Base-by-base conservation (phyloP, 2,888 invertebrate species). In the Pseudeuparius sepicola region DNA sequence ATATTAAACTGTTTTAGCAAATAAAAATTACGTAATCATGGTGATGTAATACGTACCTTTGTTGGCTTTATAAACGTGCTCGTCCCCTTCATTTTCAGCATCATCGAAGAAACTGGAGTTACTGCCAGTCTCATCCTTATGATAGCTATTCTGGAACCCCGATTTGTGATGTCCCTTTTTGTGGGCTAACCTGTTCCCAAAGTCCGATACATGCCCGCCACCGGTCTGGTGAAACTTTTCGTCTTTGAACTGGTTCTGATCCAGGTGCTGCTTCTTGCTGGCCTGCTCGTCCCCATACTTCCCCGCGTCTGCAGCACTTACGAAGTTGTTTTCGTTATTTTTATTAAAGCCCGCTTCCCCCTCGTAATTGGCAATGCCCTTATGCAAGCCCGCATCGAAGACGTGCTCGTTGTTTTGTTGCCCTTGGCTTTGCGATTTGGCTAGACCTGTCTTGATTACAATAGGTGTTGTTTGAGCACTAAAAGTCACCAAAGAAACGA, bases 71-170 rank as follows among this genome's bases (percentile, higher is more conserved):
- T 55, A 53, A 14, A 55, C 50, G 23, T 48, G 54, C 37, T 61
- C 55, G 24, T 56, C 63, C 9, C 63, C 66, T 44, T 65, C 60
- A 31, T 68, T 64, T 25, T 61, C 60, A 24, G 60, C 68, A 50
- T 78, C 78, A 48, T 79, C 79, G 49, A 74, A 79, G 57, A 68
- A 79, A 15, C 75, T 77, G 35, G 75, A 73, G 47, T 76, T 77
- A 49, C 73, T 75, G 1, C 76, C 78, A 7, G 72, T 73, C 52
- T 79, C 78, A 45, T 79, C 78, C 55, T 78, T 79, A 48, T 75
- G 74, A 48, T 79, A 79, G 9, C 71, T 71, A 49, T 78, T 78
- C 46, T 71, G 72, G 52, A 76, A 80, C 11, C 79, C 79, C 43
- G 75, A 70, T 36, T 75, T 75, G 46, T 75, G 75, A 44, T 77